These are phyloP conservation scores for Bombus superbus DNA, from an alignment of 1,140 invertebrate genomes.

Conservation along the genomic window DNA sequence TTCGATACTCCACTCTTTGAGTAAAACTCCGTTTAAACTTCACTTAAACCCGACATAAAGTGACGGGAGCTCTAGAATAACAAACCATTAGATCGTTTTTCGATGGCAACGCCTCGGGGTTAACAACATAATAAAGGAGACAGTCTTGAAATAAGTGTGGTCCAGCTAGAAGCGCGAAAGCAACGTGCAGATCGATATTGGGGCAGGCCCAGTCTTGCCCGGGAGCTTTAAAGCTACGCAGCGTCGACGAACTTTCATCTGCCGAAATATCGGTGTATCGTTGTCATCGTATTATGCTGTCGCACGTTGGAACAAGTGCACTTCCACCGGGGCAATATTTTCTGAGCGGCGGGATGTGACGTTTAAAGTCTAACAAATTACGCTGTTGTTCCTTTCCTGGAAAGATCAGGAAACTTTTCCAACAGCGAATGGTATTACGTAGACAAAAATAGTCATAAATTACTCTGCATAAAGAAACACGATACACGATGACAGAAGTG, in stretches of 20 bases:
- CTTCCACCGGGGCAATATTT: background rate
- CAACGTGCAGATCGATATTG: conserved; percentile 69
- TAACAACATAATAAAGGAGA: background rate
- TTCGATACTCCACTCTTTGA: background rate
- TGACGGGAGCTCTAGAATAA: background rate
- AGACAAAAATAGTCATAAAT: background rate
- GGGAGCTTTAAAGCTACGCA: conserved; percentile 50
- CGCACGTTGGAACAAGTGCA: background rate
- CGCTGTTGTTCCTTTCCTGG: background rate
- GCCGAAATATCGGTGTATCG: conserved; percentile 4
- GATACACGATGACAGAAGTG: background rate
- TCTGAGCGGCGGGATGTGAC: background rate
- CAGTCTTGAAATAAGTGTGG: conserved; percentile 47
- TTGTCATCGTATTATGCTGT: background rate
- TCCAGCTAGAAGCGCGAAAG: conserved; percentile 33
- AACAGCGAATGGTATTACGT: background rate
- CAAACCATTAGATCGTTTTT: background rate
- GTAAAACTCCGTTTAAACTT: background rate
- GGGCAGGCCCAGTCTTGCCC: conserved; percentile 60
- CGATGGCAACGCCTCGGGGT: background rate
- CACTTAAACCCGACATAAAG: background rate
- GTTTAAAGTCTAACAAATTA: background rate
- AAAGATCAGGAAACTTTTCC: background rate
- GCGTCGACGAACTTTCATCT: conserved; percentile 32
- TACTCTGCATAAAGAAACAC: no score